A percentile compares a stretch with the other conserved stretches of the same genome.
Evolutionary conservation across 1,140 invertebrate genomes (phyloP).

Genomic region (Telenomus remus): DNA sequence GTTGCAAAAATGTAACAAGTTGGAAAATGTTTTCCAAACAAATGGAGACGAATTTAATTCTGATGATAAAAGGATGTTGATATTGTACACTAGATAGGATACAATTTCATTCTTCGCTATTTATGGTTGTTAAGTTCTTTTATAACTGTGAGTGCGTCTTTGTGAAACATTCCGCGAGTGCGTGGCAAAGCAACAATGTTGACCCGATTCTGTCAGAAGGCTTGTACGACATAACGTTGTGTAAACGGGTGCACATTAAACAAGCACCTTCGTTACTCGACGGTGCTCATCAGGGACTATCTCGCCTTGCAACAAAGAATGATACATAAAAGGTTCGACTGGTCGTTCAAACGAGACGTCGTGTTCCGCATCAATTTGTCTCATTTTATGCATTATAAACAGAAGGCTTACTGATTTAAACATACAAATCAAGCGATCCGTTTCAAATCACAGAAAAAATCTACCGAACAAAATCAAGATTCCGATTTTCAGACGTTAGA

Average conservation of each 20-base stretch:
- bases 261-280: slow-evolving; percentile 33
- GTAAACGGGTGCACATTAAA: slow-evolving; percentile 29
- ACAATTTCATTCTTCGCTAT: neutral
- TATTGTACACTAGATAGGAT: neutral
- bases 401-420: neutral
- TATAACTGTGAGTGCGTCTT: slow-evolving; percentile 19
- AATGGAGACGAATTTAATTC: slow-evolving; percentile 1
- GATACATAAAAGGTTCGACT: slow-evolving; percentile 11
- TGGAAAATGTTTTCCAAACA: slow-evolving; percentile 9
- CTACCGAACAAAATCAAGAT: too few species aligned
- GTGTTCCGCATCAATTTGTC: slow-evolving; percentile 24
- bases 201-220: slow-evolving; percentile 41
- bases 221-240: slow-evolving; percentile 31
- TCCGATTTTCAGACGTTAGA: neutral
- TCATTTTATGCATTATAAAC: slow-evolving; percentile 2
- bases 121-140: slow-evolving; percentile 14
- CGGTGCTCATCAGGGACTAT: slow-evolving; percentile 16
- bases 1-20: too few species aligned
- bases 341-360: slow-evolving; percentile 16
- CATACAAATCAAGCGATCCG: neutral
- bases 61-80: neutral
- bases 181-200: slow-evolving; percentile 31
- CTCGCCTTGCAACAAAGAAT: slow-evolving; percentile 5
- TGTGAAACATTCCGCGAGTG: slow-evolving; percentile 22
- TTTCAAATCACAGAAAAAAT: neutral